Base-by-base conservation (phyloP, 2,113 vertebrate species). In the Spea multiplicata region DNA sequence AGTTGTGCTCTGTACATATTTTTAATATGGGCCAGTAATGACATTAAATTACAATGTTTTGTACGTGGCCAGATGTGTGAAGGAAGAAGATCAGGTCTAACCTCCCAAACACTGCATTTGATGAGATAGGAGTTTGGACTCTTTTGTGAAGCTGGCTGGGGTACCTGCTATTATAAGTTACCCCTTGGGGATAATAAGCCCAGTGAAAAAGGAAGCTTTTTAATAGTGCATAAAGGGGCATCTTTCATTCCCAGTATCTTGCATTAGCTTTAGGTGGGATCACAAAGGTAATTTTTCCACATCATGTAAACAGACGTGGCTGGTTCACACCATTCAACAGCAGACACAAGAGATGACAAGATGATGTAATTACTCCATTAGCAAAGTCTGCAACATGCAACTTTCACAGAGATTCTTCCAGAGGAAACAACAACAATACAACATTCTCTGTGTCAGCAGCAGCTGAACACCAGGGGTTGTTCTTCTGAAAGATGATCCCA, bases 191-290 rank as follows among this genome's bases (percentile, higher is more conserved):
- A 79, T 83, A 86, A 82, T 44, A 47, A 75, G 71, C 83, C 83
- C 83, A 66, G 73, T 84, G 85, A 84, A 84, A 89, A 86, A 89
- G 82, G 85, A 83, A 85, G 85, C 84, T 4, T n/a, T 78, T 81
- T 81, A 73, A 64, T 76, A 69, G 73, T 83, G 77, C 69, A 83
- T 86, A 89, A 82, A 16, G 61, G 77, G 47, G 77, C 75, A 83
- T 78, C 0, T 82, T 86, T 85, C 86, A 81, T 87, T 84, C 81
- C 61, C 17, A 67, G 5, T 55, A 74, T 77, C 44, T 3, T 83
- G 57, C 82, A 70, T 76, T n/a, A 84, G 73, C 83, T 78, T 46
- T 73, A 75, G 85, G 83, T 85, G 53, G 44, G 57, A 81, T 81
- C 64, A 49, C 65, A 50, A 5, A 74, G 70, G 12, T 49, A 70